Evolutionary conservation across 2,113 vertebrate genomes (phyloP).

Genomic region (Morphnarchus princeps): DNA sequence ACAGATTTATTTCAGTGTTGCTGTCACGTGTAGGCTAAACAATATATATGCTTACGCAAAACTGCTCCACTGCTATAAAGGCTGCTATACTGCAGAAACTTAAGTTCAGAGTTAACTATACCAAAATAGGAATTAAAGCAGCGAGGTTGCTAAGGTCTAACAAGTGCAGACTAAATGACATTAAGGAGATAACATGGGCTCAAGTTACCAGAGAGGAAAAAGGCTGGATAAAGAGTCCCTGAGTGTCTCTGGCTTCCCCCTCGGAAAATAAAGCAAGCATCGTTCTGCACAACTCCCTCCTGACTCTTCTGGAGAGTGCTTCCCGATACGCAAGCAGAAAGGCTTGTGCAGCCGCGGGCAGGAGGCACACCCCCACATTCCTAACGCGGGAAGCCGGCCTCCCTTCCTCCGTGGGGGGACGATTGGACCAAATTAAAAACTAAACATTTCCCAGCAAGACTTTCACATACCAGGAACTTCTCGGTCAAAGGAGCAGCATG

Average conservation of each 20-base stretch:
- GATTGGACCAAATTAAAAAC: not conserved
- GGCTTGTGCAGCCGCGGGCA: fast-evolving
- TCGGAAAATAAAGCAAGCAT: not conserved
- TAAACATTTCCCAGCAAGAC: not conserved
- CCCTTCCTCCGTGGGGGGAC: fast-evolving
- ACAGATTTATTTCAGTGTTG: not conserved
- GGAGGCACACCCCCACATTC: not conserved
- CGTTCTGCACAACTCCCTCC: not conserved
- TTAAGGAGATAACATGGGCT: not conserved
- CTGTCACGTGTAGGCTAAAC: not conserved
- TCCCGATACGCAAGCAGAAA: fast-evolving
- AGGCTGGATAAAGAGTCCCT: not conserved
- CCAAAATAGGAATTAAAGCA: not conserved
- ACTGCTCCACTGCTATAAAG: not conserved
- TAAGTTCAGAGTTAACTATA: fast-evolving
- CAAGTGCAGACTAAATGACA: not conserved
- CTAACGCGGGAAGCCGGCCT: not conserved
- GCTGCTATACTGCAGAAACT: not conserved
- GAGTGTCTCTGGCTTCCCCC: fast-evolving
- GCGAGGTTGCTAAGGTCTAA: not conserved
- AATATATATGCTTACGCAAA: not conserved
- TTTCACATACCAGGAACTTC: not conserved
- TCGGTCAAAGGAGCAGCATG: not conserved
- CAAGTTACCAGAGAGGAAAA: not conserved
- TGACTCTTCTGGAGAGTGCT: not conserved